Conservation (phyloP, 2,113 vertebrate genomes). For the Pholis gunnellus region DNA sequence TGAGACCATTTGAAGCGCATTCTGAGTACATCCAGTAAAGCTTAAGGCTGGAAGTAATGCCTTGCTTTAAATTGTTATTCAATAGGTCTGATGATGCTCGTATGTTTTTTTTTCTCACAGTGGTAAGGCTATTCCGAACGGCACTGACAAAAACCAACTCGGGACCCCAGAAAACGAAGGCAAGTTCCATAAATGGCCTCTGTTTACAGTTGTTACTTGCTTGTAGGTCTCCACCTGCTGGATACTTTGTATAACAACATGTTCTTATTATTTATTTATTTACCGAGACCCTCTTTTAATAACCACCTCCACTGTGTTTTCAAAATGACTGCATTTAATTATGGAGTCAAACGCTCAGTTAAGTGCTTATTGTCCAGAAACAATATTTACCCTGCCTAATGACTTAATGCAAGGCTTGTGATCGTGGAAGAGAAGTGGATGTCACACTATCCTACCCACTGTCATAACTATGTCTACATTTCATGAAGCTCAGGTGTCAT, state of each 20-base stretch:
- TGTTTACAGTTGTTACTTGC: constrained; percentile 14
- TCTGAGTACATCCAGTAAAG: background rate
- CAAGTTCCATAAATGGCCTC: constrained; percentile 72
- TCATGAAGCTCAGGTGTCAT: constrained; percentile 66
- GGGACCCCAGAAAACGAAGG: constrained; percentile 91
- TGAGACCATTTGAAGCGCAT: constrained; percentile 78
- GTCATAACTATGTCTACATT: constrained; percentile 62
- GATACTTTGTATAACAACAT: constrained; percentile 2
- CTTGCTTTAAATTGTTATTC: background rate
- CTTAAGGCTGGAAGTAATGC: background rate
- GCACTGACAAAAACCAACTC: constrained; percentile 80
- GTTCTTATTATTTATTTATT: background rate
- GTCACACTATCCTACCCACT: constrained; percentile 53
- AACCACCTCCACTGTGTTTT: background rate
- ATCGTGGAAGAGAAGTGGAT: constrained; percentile 31
- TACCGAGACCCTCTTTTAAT: background rate
- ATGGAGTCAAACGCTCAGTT: constrained; percentile 11
- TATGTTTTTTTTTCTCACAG: constrained; percentile 66
- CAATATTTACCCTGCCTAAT: constrained; percentile 32
- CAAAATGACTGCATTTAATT: constrained; percentile 3
- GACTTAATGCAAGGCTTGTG: constrained; percentile 7
- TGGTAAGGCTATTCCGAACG: constrained; percentile 93
- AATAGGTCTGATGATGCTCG: background rate
- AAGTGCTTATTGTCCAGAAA: constrained; percentile 24
- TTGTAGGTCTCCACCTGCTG: constrained; percentile 66